Evolutionary conservation across 1,140 invertebrate genomes (phyloP).

Genomic region (Aricia agestis): DNA sequence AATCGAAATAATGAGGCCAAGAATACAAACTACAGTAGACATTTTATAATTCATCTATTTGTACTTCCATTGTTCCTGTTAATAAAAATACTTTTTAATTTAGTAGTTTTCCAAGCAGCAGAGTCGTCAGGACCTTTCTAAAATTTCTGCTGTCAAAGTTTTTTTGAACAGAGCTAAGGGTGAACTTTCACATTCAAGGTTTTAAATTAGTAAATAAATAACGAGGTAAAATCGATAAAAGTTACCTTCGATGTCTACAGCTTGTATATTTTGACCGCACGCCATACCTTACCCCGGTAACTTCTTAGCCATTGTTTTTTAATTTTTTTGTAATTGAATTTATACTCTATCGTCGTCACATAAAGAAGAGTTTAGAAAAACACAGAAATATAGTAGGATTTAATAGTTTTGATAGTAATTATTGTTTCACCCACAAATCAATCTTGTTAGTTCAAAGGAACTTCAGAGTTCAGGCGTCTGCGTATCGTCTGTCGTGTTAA

Average conservation of each 20-base stretch:
- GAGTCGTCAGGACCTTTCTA: too few species aligned
- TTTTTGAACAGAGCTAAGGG: too few species aligned
- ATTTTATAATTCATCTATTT: too few species aligned
- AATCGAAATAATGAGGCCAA: not conserved
- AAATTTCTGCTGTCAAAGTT: too few species aligned
- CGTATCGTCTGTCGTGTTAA: constrained; percentile 32
- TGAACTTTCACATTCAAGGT: not conserved
- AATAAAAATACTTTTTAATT: not conserved
- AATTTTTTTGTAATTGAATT: not conserved
- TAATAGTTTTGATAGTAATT: constrained; percentile 36
- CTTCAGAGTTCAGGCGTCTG: constrained; percentile 29
- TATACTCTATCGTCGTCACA: not conserved
- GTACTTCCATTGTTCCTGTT: not conserved
- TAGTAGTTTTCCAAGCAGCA: not conserved
- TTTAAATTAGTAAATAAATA: not conserved
- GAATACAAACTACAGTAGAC: not conserved
- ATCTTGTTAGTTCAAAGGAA: constrained; percentile 30
- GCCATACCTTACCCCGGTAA: constrained; percentile 25
- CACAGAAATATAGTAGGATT: constrained; percentile 27
- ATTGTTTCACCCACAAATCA: constrained; percentile 42
- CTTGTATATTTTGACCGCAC: constrained; percentile 41
- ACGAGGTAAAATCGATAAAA: not conserved
- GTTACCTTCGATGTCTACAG: constrained; percentile 16
- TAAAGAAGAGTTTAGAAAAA: constrained; percentile 24
- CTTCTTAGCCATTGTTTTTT: not conserved